A percentile compares a stretch with the other conserved stretches of the same genome.
These are phyloP conservation scores for Percopsis omiscomaycus DNA, from an alignment of 2,797 vertebrate genomes.

Conservation along the genomic window DNA sequence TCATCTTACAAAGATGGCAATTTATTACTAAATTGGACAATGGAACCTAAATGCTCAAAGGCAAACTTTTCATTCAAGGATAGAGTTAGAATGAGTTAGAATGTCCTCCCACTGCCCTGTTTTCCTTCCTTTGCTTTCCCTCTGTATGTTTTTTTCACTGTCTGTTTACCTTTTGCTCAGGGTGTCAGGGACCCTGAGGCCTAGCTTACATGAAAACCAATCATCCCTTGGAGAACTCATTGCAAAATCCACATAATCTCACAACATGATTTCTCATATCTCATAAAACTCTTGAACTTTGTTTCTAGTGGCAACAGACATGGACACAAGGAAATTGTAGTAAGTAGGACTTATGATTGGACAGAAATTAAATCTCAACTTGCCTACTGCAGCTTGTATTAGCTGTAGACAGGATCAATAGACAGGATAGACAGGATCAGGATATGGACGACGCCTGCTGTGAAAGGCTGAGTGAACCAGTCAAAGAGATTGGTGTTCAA, in stretches of 20 bases:
- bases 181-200: conserved; percentile 33
- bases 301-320: conserved; percentile 9
- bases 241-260: conserved; percentile 23
- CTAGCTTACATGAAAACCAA: conserved; percentile 28
- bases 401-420: conserved; percentile 22
- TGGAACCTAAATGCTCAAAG: conserved; percentile 24
- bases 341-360: too few species aligned
- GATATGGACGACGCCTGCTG: conserved; percentile 45
- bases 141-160: conserved; percentile 1
- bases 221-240: conserved; percentile 35
- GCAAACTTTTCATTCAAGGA: conserved; percentile 20
- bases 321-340: background rate
- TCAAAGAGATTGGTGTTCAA: conserved; percentile 44
- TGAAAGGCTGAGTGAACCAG: conserved; percentile 40
- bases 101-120: conserved; percentile 20
- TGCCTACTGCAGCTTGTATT: too few species aligned
- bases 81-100: conserved; percentile 17
- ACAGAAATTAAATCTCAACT: too few species aligned
- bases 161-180: conserved; percentile 15
- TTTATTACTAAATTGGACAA: conserved; percentile 30
- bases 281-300: conserved; percentile 11
- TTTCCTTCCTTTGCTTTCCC: background rate
- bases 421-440: conserved; percentile 19
- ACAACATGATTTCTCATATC: conserved; percentile 14
- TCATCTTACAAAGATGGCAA: conserved; percentile 20